phyloP scores from a whole-genome alignment of 2,113 vertebrate genomes.

The Todiramphus saurophagus region DNA sequence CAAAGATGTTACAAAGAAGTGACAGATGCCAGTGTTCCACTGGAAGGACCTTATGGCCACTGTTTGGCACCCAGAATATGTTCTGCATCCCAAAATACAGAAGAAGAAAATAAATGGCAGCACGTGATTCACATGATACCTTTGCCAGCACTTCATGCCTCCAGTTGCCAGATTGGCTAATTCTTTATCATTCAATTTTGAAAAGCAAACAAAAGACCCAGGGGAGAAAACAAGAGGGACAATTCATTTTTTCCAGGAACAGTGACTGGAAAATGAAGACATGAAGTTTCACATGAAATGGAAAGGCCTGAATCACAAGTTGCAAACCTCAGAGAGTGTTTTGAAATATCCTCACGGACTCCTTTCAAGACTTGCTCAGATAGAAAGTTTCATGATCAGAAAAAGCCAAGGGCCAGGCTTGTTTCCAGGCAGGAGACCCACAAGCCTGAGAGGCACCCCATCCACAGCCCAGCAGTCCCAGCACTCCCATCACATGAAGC shows the following conservation, averaged over 20 bases:
- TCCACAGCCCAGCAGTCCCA: not conserved
- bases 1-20: not conserved
- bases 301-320: not conserved
- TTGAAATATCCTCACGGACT: not conserved
- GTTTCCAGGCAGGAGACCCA: not conserved
- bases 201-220: not conserved
- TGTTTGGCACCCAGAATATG: not conserved
- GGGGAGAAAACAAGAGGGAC: not conserved
- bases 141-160: not conserved
- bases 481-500: fast-evolving
- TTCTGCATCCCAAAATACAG: not conserved
- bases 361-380: not conserved
- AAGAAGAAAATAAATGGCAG: not conserved
- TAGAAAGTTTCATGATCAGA: not conserved
- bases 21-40: fast-evolving
- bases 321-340: not conserved
- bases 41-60: not conserved
- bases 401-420: not conserved
- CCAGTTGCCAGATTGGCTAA: not conserved
- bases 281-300: not conserved
- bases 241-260: not conserved
- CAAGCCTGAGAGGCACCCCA: not conserved
- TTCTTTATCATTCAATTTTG: not conserved
- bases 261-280: not conserved
- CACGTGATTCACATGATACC: not conserved